phyloP scores from a whole-genome alignment of 2,797 vertebrate genomes.

The Argentina silus region DNA sequence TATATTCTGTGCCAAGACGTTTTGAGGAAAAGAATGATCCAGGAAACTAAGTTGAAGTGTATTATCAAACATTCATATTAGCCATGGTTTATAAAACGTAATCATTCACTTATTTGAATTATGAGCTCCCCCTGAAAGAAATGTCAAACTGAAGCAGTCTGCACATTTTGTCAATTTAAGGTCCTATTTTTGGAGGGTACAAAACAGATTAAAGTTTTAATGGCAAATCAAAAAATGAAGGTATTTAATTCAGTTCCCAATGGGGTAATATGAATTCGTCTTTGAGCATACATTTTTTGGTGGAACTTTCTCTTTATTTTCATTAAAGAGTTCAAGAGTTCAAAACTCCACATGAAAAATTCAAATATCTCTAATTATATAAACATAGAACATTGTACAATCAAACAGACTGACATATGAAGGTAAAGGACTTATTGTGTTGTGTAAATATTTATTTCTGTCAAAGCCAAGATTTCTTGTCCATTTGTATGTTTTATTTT shows the following conservation, averaged over 20 bases:
- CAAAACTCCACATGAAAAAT: background rate
- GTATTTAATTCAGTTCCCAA: constrained; percentile 55
- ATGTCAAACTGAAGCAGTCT: constrained; percentile 71
- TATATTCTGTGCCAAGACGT: constrained; percentile 26
- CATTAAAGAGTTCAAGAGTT: constrained; percentile 5
- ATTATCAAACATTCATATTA: constrained; percentile 69
- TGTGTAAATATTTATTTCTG: background rate
- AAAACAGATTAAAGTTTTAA: constrained; percentile 70
- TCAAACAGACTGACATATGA: background rate
- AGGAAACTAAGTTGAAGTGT: constrained; percentile 55
- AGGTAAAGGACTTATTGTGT: background rate
- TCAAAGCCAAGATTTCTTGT: background rate
- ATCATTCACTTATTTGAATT: constrained; percentile 73
- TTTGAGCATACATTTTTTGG: constrained; percentile 27
- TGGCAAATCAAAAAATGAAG: constrained; percentile 68
- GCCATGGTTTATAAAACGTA: constrained; percentile 74
- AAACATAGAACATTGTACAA: background rate
- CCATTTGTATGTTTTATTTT: constrained; percentile 2
- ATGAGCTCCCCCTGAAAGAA: constrained; percentile 67
- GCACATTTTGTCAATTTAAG: constrained; percentile 73
- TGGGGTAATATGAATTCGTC: constrained; percentile 39
- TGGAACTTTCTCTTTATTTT: constrained; percentile 32
- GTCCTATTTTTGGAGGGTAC: constrained; percentile 74
- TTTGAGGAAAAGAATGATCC: constrained; percentile 59
- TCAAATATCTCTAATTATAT: background rate